These are phyloP conservation scores for Iguana delicatissima DNA, from an alignment of 2,797 vertebrate species.

Conservation along the genomic window DNA sequence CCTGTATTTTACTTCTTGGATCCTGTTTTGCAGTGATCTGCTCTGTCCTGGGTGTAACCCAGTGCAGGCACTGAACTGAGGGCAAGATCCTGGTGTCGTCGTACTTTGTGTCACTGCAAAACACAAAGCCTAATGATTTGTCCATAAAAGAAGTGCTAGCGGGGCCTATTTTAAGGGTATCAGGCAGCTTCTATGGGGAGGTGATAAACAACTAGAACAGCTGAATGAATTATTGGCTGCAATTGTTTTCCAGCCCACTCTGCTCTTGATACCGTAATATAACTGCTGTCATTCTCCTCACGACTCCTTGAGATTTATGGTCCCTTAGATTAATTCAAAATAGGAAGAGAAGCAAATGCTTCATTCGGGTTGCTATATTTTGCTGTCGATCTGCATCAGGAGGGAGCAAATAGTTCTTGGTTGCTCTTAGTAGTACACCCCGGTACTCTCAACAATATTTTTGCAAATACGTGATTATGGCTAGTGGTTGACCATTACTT, in stretches of 20 bases:
- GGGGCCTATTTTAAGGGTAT: constrained; percentile 14
- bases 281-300: constrained; percentile 46
- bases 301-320: constrained; percentile 54
- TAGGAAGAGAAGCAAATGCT: constrained; percentile 39
- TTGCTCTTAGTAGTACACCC: background rate
- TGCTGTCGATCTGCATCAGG: constrained; percentile 28
- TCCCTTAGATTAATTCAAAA: constrained; percentile 48
- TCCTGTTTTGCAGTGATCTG: background rate
- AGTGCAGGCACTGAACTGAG: too few relatives aligned
- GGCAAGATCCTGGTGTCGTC: background rate
- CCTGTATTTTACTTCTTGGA: background rate
- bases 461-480: background rate
- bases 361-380: constrained; percentile 24
- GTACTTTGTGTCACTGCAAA: background rate
- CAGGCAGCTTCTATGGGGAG: constrained; percentile 10
- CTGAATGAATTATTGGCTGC: constrained; percentile 3
- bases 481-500: background rate
- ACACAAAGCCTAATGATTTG: background rate
- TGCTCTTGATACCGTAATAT: constrained; percentile 58
- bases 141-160: background rate
- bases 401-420: background rate
- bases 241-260: constrained; percentile 26
- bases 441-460: background rate
- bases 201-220: constrained; percentile 23
- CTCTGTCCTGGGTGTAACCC: too few relatives aligned